Percentiles rank a stretch among this genome's conserved stretches.
Conservation (phyloP, 2,888 invertebrate species). For the Mactromeris polynyma region DNA sequence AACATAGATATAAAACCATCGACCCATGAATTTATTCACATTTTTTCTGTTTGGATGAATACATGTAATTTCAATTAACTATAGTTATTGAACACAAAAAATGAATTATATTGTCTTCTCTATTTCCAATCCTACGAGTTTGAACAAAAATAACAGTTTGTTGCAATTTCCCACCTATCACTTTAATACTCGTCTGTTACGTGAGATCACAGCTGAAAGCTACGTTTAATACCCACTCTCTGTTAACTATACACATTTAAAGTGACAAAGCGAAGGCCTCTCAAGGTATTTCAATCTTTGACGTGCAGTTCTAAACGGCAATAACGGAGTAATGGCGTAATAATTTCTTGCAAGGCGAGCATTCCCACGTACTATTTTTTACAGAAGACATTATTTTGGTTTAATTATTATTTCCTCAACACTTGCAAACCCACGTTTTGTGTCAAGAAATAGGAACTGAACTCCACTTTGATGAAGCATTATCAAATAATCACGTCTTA, state of each 20-base stretch:
- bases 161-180: neutral
- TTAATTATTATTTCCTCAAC: neutral
- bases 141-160: neutral
- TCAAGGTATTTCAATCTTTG: neutral
- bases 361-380: neutral
- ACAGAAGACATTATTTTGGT: neutral
- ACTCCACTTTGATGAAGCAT: too few relatives aligned
- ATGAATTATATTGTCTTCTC: too few relatives aligned
- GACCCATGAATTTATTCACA: too few relatives aligned
- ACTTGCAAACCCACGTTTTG: neutral
- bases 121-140: too few relatives aligned
- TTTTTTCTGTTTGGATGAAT: too few relatives aligned
- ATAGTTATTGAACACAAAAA: too few relatives aligned
- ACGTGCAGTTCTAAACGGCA: neutral
- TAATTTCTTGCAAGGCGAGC: neutral
- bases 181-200: neutral
- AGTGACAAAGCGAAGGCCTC: neutral
- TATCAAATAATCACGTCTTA: too few relatives aligned
- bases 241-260: neutral
- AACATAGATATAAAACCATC: too few relatives aligned
- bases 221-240: neutral
- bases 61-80: too few relatives aligned
- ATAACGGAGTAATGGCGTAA: constrained; percentile 3
- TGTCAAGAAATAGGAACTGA: too few relatives aligned
- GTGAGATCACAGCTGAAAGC: neutral